Conservation (phyloP, 30 jellyfish, hydroid and myxozoan species). For the Aurelia coerulea region DNA sequence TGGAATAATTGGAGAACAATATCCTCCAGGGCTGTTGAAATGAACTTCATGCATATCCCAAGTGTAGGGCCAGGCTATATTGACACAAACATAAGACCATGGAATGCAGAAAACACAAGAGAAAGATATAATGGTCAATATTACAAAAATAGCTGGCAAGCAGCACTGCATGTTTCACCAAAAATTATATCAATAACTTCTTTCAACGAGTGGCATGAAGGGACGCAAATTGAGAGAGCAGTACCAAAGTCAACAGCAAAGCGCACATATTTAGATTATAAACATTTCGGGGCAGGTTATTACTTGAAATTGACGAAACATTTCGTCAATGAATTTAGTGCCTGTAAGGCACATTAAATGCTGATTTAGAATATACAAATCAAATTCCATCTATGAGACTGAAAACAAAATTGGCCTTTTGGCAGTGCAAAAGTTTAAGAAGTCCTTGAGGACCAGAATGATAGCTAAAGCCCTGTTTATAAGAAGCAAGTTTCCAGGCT, state of each 20-base stretch:
- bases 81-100: slow-evolving; percentile 93
- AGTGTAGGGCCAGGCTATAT: slow-evolving; percentile 99
- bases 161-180: slow-evolving; percentile 72
- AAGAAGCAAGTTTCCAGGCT: too few species aligned
- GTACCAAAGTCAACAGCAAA: slow-evolving; percentile 40
- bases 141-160: slow-evolving; percentile 80
- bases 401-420: too few species aligned
- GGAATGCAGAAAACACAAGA: slow-evolving; percentile 93
- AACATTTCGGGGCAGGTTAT: slow-evolving; percentile 75
- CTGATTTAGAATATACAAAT: too few species aligned
- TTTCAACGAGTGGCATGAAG: slow-evolving; percentile 99
- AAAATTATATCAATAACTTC: slow-evolving; percentile 84
- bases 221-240: slow-evolving; percentile 96
- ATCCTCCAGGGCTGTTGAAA: slow-evolving; percentile 45
- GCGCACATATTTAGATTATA: slow-evolving; percentile 67
- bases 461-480: too few species aligned
- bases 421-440: too few species aligned
- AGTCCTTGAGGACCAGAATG: too few species aligned
- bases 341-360: slow-evolving; percentile 21
- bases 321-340: slow-evolving; percentile 44
- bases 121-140: slow-evolving; percentile 75
- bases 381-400: too few species aligned
- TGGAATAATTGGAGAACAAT: slow-evolving; percentile 86
- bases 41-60: slow-evolving; percentile 75
- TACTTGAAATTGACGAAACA: slow-evolving; percentile 69